These are phyloP conservation scores for Augochlora pura DNA, from an alignment of 1,140 invertebrate species.

Conservation along the genomic window DNA sequence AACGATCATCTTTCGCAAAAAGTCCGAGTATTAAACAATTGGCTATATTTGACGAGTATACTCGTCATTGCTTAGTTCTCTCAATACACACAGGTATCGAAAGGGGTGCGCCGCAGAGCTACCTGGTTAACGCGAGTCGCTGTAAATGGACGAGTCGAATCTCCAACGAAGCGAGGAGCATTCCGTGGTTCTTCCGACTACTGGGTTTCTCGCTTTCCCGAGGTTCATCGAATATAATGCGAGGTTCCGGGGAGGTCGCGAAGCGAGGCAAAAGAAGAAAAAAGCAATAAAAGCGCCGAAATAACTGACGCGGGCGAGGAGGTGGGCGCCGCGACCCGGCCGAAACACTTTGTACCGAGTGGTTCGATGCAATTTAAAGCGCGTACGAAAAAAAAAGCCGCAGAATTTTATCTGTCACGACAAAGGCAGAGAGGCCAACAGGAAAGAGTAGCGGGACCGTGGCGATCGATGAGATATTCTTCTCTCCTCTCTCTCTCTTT, in stretches of 20 bases:
- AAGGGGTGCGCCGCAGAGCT: no score
- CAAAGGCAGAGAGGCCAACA: background rate
- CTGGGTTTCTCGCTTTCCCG: conserved; percentile 8
- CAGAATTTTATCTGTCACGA: conserved; percentile 7
- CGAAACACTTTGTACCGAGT: conserved; percentile 17
- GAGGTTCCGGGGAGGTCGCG: background rate
- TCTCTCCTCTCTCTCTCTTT: no score
- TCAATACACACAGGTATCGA: no score
- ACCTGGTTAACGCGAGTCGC: background rate
- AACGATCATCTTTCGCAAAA: no score
- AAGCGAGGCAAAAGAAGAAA: conserved; percentile 10
- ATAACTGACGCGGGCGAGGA: conserved; percentile 7
- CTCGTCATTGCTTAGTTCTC: no score
- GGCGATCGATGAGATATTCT: background rate
- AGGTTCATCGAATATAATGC: conserved; percentile 28
- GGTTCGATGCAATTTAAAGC: conserved; percentile 24
- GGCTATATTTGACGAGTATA: no score
- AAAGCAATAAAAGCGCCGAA: conserved; percentile 30
- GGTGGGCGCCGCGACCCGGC: background rate
- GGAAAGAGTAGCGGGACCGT: background rate
- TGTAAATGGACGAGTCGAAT: background rate
- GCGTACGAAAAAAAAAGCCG: conserved; percentile 37
- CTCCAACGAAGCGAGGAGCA: background rate
- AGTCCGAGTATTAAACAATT: no score
- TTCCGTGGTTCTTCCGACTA: background rate